These are phyloP conservation scores for Eupsilia transversa DNA, from an alignment of 2,888 invertebrate genomes.

Conservation along the genomic window DNA sequence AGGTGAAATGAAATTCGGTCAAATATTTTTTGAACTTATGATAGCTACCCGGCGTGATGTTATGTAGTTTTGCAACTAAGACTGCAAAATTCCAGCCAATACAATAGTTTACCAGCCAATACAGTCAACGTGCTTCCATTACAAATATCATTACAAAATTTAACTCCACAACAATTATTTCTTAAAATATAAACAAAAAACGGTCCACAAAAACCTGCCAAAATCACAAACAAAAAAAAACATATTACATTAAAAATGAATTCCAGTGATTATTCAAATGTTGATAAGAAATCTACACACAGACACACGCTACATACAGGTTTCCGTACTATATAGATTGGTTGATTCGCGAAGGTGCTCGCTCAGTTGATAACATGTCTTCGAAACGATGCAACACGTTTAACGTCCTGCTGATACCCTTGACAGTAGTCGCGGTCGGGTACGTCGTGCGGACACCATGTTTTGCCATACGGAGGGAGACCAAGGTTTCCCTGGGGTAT, in stretches of 20 bases:
- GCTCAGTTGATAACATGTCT: constrained; percentile 73
- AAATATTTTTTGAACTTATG: too few species aligned
- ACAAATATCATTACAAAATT: neutral
- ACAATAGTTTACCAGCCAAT: neutral
- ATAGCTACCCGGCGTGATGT: too few species aligned
- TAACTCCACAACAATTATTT: too few species aligned
- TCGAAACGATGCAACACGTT: constrained; percentile 70
- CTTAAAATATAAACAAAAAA: too few species aligned
- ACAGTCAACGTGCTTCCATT: too few species aligned
- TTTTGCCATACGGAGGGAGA: constrained; percentile 65
- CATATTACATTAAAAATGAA: neutral
- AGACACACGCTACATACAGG: constrained; percentile 3
- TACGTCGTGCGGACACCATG: constrained; percentile 62
- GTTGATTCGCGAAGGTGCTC: constrained; percentile 18
- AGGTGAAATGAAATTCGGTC: too few species aligned
- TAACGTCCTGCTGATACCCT: constrained; percentile 64
- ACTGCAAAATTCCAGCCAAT: too few species aligned
- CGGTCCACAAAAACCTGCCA: too few species aligned
- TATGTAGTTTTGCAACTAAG: too few species aligned
- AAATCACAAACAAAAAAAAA: neutral
- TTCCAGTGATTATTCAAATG: too few species aligned
- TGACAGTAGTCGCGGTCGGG: constrained; percentile 55
- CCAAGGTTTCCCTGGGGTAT: constrained; percentile 71
- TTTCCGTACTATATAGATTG: constrained; percentile 29
- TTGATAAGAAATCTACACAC: neutral